Percentiles rank a stretch among this genome's conserved stretches.
These are phyloP conservation scores for Globia sparganii DNA, from an alignment of 2,888 invertebrate species.

Conservation along the genomic window DNA sequence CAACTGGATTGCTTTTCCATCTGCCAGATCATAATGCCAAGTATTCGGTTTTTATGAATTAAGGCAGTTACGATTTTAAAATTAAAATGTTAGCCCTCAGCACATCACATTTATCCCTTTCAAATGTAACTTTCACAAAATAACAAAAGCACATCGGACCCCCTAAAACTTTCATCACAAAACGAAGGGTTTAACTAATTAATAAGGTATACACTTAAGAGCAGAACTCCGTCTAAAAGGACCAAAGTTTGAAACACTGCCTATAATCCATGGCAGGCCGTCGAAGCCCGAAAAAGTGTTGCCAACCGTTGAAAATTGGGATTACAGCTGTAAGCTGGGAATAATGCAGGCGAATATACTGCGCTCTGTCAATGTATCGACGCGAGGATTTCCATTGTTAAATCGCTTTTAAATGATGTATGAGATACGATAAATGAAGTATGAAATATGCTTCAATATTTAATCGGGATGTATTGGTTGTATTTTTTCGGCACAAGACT, in stretches of 20 bases:
- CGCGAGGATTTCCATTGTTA: constrained; percentile 67
- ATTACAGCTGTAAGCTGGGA: constrained; percentile 81
- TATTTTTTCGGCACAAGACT: background rate
- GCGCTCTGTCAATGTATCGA: constrained; percentile 72
- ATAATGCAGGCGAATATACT: constrained; percentile 71
- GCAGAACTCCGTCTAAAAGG: constrained; percentile 78
- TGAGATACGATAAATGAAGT: constrained; percentile 61
- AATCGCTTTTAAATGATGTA: constrained; percentile 73
- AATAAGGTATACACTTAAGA: constrained; percentile 84
- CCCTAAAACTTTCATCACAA: constrained; percentile 77
- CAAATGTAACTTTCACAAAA: constrained; percentile 44
- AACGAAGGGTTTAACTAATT: constrained; percentile 82
- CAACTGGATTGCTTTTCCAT: background rate
- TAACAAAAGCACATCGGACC: constrained; percentile 68
- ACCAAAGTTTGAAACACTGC: constrained; percentile 78
- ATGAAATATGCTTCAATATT: constrained; percentile 48
- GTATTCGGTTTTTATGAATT: background rate
- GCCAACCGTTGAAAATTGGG: constrained; percentile 78
- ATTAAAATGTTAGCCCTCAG: background rate
- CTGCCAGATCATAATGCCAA: background rate
- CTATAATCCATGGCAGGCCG: constrained; percentile 76
- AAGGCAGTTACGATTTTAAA: background rate
- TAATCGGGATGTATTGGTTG: background rate
- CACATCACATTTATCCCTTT: background rate
- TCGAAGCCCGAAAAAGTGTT: constrained; percentile 78